phyloP scores from a whole-genome alignment of 2,113 vertebrate genomes.

The Carollia perspicillata region DNA sequence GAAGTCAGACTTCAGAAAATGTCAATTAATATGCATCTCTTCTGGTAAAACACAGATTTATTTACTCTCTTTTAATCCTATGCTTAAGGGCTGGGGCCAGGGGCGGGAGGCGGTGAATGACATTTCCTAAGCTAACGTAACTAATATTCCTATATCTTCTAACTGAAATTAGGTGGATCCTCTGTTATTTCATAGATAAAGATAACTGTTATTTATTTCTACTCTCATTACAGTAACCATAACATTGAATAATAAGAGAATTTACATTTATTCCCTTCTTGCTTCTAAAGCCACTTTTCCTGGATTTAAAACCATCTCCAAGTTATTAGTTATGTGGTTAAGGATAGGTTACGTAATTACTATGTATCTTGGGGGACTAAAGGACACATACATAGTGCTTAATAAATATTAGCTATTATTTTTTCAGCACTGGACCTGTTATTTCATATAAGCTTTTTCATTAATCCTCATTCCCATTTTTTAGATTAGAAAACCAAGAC shows the following conservation, averaged over 20 bases:
- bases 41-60: not conserved
- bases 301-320: not conserved
- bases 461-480: not conserved
- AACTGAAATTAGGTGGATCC: not conserved
- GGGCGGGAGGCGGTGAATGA: not conserved
- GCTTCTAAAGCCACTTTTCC: not conserved
- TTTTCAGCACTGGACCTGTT: not conserved
- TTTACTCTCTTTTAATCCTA: not conserved
- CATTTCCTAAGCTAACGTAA: not conserved
- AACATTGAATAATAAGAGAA: not conserved
- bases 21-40: not conserved
- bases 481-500: not conserved
- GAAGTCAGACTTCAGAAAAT: not conserved
- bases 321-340: not conserved
- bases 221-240: not conserved
- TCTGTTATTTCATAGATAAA: not conserved
- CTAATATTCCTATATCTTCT: not conserved
- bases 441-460: not conserved
- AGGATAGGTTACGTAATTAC: not conserved
- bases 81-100: not conserved
- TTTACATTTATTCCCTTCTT: not conserved
- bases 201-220: not conserved
- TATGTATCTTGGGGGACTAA: not conserved
- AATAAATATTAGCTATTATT: not conserved
- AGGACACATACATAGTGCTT: not conserved